Conservation (phyloP, 2,888 invertebrate species). For the Corythucha ciliata region DNA sequence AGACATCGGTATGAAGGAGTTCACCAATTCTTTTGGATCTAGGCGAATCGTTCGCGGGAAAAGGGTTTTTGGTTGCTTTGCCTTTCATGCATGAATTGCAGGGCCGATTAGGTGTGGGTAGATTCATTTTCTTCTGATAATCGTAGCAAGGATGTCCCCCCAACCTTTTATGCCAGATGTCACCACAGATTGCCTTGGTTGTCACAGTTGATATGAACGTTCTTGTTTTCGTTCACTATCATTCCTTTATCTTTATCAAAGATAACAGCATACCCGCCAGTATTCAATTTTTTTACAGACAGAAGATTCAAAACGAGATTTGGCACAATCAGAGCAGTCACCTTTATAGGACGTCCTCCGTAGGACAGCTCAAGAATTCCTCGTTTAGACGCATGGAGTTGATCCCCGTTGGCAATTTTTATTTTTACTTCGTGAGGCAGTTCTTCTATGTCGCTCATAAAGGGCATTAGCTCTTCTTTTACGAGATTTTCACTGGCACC, state of each 20-base stretch:
- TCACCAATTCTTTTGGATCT: constrained; percentile 26
- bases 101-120: not conserved
- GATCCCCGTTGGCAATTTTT: constrained; percentile 1
- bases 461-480: not conserved
- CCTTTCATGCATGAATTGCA: constrained; percentile 8
- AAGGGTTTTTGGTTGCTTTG: not conserved
- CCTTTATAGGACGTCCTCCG: not conserved
- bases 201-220: too few species aligned
- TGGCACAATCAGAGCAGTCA: not conserved
- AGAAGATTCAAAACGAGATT: not conserved
- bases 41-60: constrained; percentile 7
- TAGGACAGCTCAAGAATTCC: not conserved
- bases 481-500: not conserved
- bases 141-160: constrained; percentile 12
- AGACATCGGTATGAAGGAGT: constrained; percentile 33
- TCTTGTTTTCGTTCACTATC: not conserved
- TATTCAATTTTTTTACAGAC: not conserved
- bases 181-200: too few species aligned
- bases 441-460: not conserved
- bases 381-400: not conserved
- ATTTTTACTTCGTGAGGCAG: not conserved
- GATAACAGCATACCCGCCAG: not conserved
- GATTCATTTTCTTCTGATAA: not conserved
- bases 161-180: constrained; percentile 17
- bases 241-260: constrained; percentile 5